phyloP scores from a whole-genome alignment of 1,140 invertebrate species.

The Macrostomum lignano region DNA sequence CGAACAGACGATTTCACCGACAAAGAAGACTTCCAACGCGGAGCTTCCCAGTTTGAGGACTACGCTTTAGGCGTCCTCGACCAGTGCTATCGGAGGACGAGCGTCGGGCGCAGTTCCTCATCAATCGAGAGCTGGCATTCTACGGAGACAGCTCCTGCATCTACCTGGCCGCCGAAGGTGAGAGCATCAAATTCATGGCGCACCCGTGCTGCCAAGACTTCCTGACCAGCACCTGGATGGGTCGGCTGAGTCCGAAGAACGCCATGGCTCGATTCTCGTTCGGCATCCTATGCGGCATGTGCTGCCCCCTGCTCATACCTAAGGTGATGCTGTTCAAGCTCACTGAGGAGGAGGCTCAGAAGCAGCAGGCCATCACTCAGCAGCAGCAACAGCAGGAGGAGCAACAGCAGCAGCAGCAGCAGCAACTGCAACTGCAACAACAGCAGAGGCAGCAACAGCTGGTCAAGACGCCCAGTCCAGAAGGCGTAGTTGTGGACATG shows the following conservation, averaged over 20 bases:
- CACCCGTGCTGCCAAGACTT: constrained; percentile 7
- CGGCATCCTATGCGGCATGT: too few relatives aligned
- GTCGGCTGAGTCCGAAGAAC: constrained; percentile 1
- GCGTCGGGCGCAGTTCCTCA: constrained; percentile 14
- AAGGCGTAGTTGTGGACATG: too few relatives aligned
- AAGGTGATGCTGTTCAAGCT: too few relatives aligned
- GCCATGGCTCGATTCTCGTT: too few relatives aligned
- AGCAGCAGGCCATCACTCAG: too few relatives aligned
- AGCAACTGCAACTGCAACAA: too few relatives aligned
- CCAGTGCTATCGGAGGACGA: constrained; percentile 21
- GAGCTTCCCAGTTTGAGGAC: constrained; percentile 2
- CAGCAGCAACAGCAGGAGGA: too few relatives aligned
- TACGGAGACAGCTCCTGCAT: constrained; percentile 5
- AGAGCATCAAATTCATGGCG: constrained; percentile 6
- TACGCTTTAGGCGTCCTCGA: constrained; percentile 14
- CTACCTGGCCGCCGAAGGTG: constrained; percentile 3
- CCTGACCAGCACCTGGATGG: constrained; percentile 4
- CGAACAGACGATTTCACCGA: constrained; percentile 1
- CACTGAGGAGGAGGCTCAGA: too few relatives aligned
- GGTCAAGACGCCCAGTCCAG: too few relatives aligned
- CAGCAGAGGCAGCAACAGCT: too few relatives aligned
- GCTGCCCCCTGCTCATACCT: too few relatives aligned
- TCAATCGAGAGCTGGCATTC: constrained; percentile 12
- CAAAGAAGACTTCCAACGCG: constrained; percentile 2
- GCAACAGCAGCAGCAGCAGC: too few relatives aligned